Conservation (phyloP, 1,140 invertebrate genomes). For the Orchestia grillus region DNA sequence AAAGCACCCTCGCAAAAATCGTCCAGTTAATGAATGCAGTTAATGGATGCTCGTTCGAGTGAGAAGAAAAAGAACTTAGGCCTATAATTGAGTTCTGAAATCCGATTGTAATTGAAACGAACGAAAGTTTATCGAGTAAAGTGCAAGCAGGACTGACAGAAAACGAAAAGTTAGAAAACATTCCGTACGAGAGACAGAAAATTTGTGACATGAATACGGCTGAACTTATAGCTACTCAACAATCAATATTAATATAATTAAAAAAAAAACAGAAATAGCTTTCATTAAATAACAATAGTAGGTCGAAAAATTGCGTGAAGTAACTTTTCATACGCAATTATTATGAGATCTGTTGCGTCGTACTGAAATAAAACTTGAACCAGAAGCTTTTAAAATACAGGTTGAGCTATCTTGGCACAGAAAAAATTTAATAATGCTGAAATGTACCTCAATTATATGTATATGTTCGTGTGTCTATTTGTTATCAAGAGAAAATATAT, state of each 20-base stretch:
- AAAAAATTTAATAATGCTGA: background rate
- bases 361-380: background rate
- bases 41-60: background rate
- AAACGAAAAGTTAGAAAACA: background rate
- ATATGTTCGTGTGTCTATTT: background rate
- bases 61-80: background rate
- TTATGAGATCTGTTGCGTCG: background rate
- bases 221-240: background rate
- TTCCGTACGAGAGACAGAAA: background rate
- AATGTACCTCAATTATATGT: background rate
- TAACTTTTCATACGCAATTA: background rate
- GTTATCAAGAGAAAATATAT: background rate
- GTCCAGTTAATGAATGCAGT: too few relatives aligned
- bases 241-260: background rate
- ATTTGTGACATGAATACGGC: background rate
- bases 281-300: background rate
- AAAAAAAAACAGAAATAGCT: background rate
- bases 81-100: background rate
- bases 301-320: background rate
- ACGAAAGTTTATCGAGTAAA: too few relatives aligned
- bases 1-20: background rate
- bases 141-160: too few relatives aligned
- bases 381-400: background rate
- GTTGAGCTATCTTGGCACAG: background rate
- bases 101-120: background rate